phyloP scores from a whole-genome alignment of 2,888 invertebrate species.

The Habrosyne pyritoides region DNA sequence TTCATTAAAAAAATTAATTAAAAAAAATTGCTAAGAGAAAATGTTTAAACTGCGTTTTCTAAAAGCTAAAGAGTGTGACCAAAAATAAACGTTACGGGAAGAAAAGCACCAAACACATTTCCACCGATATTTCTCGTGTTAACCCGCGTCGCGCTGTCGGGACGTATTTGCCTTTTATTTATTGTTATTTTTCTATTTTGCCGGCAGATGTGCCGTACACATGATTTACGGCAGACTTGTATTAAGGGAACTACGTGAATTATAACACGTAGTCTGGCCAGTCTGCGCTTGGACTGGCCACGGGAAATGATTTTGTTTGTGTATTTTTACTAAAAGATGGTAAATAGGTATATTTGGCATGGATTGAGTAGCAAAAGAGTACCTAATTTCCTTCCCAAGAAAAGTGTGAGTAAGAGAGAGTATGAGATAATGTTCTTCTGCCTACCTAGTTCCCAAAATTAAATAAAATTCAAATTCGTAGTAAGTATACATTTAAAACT shows the following conservation, averaged over 20 bases:
- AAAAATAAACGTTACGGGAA: slow-evolving; percentile 14
- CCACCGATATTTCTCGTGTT: slow-evolving; percentile 49
- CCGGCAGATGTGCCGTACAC: slow-evolving; percentile 76
- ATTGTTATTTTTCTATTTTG: slow-evolving; percentile 84
- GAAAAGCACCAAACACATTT: slow-evolving; percentile 27
- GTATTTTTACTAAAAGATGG: slow-evolving; percentile 15
- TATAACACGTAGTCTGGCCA: slow-evolving; percentile 46
- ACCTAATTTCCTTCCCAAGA: no score
- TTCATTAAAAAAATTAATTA: no score
- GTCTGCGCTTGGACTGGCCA: slow-evolving; percentile 41
- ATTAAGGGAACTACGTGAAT: slow-evolving; percentile 74
- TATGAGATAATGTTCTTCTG: no score
- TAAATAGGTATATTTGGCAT: no score
- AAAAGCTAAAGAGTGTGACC: slow-evolving; percentile 5
- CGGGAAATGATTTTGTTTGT: slow-evolving; percentile 39
- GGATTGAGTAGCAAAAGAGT: no score
- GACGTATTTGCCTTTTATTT: slow-evolving; percentile 70
- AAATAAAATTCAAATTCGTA: no score
- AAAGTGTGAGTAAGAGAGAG: no score
- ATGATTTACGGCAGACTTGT: slow-evolving; percentile 77
- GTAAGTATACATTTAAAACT: no score
- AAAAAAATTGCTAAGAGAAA: no score
- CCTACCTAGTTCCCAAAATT: no score
- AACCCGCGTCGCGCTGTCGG: slow-evolving; percentile 43
- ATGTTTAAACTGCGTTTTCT: background rate